Base-by-base conservation (phyloP, 2,888 invertebrate species). In the Tuta absoluta region DNA sequence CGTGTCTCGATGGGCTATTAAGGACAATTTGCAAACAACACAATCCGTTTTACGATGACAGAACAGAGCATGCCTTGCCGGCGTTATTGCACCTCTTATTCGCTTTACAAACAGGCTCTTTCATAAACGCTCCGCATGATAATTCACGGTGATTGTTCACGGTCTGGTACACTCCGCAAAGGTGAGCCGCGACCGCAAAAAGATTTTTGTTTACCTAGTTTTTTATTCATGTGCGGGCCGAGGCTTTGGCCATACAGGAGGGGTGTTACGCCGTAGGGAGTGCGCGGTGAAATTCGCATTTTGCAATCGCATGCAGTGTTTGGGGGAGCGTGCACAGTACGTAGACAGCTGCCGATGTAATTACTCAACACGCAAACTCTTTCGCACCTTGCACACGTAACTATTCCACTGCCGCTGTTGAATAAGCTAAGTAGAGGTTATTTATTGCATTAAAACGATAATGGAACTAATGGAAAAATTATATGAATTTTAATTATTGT, bases 161-260 rank as follows among this genome's bases (percentile, higher is more conserved):
- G 89, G 91, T 91, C 91, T 91, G 85, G 85, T 86, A 80, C 83
- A 84, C 85, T 74, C 76, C 75, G 84, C 80, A 88, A 88, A 89
- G 87, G 87, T 84, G 82, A 86, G 85, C 88, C 90, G 86, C 87
- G 81, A 86, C 87, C 89, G 78, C 88, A 87, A 89, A 86, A 86
- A 83, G 80, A 85, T 87, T 88, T 88, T 86, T 88, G 85, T 89
- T 88, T 85, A 82, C 84, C 78, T 72, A 75, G 77, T 79, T 85
- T 85, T 86, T 86, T 86, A 83, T 88, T 83, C 80, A 81, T 81
- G 78, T 77, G 75, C 79, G 77, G 80, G 81, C 82, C 81, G 86
- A 77, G 85, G 84, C 81, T 84, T 82, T 75, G 84, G 75, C 81
- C 84, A 81, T 81, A 70, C 77, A 78, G 70, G 74, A 78, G 78